Evolutionary conservation across 2,888 invertebrate species (phyloP).

Genomic region (Augochlorella aurata): DNA sequence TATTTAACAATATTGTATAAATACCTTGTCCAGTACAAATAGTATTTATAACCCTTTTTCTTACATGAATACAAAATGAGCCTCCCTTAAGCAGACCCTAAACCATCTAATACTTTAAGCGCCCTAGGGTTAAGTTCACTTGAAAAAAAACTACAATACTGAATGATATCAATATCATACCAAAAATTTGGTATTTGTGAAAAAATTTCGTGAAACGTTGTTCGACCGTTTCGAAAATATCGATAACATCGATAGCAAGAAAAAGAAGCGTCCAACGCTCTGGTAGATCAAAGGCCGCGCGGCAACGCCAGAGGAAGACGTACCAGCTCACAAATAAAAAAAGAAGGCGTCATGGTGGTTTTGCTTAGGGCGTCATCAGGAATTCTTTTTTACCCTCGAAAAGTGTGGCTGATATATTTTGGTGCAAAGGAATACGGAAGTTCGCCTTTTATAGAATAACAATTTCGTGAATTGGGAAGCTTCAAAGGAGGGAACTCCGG

Average conservation of each 20-base stretch:
- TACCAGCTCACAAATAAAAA: neutral
- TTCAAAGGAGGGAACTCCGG: slow-evolving; percentile 67
- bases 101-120: no score
- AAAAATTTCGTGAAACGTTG: neutral
- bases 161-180: no score
- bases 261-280: neutral
- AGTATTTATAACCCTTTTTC: no score
- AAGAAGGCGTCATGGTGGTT: slow-evolving; percentile 12
- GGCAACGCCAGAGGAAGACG: neutral
- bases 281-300: slow-evolving; percentile 20
- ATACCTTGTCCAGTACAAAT: no score
- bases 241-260: neutral
- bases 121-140: no score
- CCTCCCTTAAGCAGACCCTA: no score
- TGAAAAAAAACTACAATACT: no score
- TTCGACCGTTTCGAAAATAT: neutral
- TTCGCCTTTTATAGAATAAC: slow-evolving; percentile 75
- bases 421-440: slow-evolving; percentile 50
- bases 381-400: slow-evolving; percentile 53
- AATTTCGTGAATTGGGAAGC: slow-evolving; percentile 77
- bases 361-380: slow-evolving; percentile 29
- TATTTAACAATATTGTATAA: no score
- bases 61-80: no score
- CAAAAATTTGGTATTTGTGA: slow-evolving; percentile 11
- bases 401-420: slow-evolving; percentile 28